Base-by-base conservation (phyloP, 1,140 invertebrate genomes). In the Vanessa atalanta region DNA sequence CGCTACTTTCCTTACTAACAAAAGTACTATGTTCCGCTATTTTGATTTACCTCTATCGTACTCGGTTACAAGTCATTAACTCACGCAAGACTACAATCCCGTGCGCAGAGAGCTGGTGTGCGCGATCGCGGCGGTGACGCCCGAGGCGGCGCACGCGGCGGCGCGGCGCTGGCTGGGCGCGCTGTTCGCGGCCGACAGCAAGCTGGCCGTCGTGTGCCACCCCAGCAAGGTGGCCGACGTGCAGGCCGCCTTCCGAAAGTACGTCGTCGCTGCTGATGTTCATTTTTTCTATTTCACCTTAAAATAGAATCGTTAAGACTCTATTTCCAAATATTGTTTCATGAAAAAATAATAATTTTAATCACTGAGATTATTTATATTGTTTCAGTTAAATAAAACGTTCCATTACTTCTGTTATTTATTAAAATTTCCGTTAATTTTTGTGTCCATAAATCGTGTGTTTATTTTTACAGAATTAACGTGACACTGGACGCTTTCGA, bases 161-260 rank as follows among this genome's bases (percentile, higher is more conserved):
- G 96, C 95, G 8, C 83, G 91, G 26, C 94, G 94, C 80, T 97
- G 97, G 92, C 90, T 98, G 23, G 92, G 94, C 5, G 90, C 94
- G 26, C 85, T 98, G 48, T 96, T 96, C 82, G 92, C 96, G 83
- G 87, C 94, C 9, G 87, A 91, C 51, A 93, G 94, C 53, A 95
- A 95, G 81, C 95, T 95, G 53, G 94, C 95, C 51, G 88, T 97
- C 66, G 95, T 96, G 43, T 97, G 96, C 85, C 95, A 96, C 86
- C 95, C 96, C n/a, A 93, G 94, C 61, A 97, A 97, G 92, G 94
- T 95, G 51, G 84, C 94, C 16, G 95, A 96, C 85, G 93, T 96
- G 67, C 88, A 93, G 23, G 88, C 93, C 13, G 94, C 94, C 51
- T 96, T 98, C 79, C 94, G 94, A 83, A 93, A 93, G 96, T 97